A percentile compares a stretch with the other conserved stretches of the same genome.
Conservation (phyloP, 2,113 vertebrate species). For the Menura novaehollandiae region DNA sequence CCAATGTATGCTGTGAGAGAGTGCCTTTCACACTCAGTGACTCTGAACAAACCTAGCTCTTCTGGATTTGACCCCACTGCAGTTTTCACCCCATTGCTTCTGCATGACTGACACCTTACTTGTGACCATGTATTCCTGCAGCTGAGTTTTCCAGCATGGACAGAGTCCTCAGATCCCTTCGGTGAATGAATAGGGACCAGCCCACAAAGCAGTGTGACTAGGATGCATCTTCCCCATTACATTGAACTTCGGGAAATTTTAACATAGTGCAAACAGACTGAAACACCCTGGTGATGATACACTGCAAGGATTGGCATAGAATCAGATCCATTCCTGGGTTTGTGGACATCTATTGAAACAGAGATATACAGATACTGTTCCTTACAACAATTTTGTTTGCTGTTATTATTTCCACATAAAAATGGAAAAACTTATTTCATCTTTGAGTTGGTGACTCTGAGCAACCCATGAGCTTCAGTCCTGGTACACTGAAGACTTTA, state of each 20-base stretch:
- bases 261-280: not conserved
- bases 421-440: not conserved
- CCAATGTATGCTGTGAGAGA: accelerated
- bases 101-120: not conserved
- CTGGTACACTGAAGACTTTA: not conserved
- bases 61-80: not conserved
- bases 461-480: not conserved
- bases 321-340: not conserved
- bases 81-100: not conserved
- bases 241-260: not conserved
- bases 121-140: not conserved
- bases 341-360: not conserved
- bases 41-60: not conserved
- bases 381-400: not conserved
- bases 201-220: not conserved
- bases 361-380: not conserved
- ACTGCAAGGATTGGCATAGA: not conserved
- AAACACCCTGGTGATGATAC: not conserved
- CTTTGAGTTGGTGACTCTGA: not conserved
- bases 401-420: not conserved
- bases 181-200: not conserved
- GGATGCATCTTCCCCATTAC: not conserved
- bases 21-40: not conserved
- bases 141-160: not conserved
- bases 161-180: not conserved